phyloP scores from a whole-genome alignment of 2,888 invertebrate species.

The Cybosia mesomella region DNA sequence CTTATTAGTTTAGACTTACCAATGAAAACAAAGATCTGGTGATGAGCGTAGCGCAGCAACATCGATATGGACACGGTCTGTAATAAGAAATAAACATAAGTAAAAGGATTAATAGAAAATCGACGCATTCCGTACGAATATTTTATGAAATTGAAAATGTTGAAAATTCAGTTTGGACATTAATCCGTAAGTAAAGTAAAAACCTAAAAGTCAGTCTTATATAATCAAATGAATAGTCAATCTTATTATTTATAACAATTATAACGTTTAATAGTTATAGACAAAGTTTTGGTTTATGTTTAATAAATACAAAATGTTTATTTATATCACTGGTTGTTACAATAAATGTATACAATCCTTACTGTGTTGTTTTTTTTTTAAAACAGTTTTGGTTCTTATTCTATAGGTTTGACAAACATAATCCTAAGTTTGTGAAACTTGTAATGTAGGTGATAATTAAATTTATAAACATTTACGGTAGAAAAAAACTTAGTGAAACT shows the following conservation, averaged over 20 bases:
- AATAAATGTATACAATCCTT: too few relatives aligned
- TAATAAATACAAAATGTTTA: too few relatives aligned
- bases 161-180: background rate
- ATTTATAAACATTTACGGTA: background rate
- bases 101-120: constrained; percentile 15
- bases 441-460: background rate
- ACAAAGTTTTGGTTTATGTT: too few relatives aligned
- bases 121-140: background rate
- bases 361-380: too few relatives aligned
- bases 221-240: background rate
- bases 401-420: background rate
- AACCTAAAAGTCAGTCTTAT: too few relatives aligned
- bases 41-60: constrained; percentile 99
- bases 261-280: too few relatives aligned
- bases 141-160: background rate
- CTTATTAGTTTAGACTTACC: constrained; percentile 89
- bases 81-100: constrained; percentile 72
- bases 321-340: too few relatives aligned
- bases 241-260: background rate
- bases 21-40: constrained; percentile 99
- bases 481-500: background rate
- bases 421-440: background rate
- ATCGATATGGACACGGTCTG: constrained; percentile 99
- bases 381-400: too few relatives aligned
- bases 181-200: background rate